A percentile compares a stretch with the other conserved stretches of the same genome.
Conservation (phyloP, 2,797 vertebrate species). For the Poeciliopsis presidionis region DNA sequence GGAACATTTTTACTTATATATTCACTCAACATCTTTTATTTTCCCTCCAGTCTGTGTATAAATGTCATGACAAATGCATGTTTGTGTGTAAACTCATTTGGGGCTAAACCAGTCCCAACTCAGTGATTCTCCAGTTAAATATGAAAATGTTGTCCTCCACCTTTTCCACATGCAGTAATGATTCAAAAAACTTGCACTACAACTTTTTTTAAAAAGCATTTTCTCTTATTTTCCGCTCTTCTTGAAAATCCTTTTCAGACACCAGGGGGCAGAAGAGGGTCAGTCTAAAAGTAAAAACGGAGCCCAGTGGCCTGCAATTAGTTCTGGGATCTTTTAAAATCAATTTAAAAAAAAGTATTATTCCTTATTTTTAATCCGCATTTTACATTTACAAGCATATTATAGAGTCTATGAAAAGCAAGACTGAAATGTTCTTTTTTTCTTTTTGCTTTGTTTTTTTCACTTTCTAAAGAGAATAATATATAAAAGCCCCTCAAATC, state of each 20-base stretch:
- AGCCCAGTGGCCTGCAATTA: background rate
- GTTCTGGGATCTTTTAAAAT: slow-evolving; percentile 2
- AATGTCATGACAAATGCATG: slow-evolving; percentile 8
- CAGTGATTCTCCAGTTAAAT: slow-evolving; percentile 27
- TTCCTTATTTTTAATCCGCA: background rate
- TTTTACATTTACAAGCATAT: background rate
- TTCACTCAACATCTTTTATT: background rate
- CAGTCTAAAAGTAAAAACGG: slow-evolving; percentile 11
- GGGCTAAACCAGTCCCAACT: slow-evolving; percentile 33
- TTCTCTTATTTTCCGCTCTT: background rate
- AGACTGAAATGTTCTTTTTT: background rate
- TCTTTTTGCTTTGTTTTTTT: background rate
- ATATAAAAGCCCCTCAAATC: background rate
- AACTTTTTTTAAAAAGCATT: background rate
- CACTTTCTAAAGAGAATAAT: background rate
- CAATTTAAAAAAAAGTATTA: slow-evolving; percentile 4
- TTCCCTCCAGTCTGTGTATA: slow-evolving; percentile 17
- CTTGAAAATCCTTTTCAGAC: slow-evolving; percentile 7
- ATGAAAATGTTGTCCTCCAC: background rate
- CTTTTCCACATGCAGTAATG: slow-evolving; percentile 31
- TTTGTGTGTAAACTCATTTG: slow-evolving; percentile 35
- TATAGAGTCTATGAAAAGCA: background rate
- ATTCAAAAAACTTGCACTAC: background rate
- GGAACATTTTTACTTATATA: background rate
- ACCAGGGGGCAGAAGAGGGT: slow-evolving; percentile 70